Evolutionary conservation across 2,888 invertebrate genomes (phyloP).

Genomic region (Ischnura elegans): DNA sequence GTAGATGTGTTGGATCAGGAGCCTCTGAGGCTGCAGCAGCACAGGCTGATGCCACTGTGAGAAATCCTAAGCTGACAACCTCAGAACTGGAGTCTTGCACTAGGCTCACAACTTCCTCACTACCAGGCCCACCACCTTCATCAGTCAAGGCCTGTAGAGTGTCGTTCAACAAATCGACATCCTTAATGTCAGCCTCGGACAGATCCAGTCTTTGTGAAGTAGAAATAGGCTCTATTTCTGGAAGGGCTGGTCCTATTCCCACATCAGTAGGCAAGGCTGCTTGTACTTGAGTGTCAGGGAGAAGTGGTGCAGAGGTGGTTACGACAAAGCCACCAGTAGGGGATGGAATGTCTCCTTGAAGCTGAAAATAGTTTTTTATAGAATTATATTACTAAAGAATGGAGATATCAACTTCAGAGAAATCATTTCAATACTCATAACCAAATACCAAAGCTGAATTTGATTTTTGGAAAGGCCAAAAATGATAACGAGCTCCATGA

Average conservation of each 20-base stretch:
- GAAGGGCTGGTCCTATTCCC: slow-evolving; percentile 37
- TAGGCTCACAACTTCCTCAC: background rate
- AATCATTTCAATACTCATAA: too few relatives aligned
- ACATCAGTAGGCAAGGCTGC: slow-evolving; percentile 27
- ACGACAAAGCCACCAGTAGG: slow-evolving; percentile 56
- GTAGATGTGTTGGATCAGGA: background rate
- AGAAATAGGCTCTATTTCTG: slow-evolving; percentile 50
- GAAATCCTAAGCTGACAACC: slow-evolving; percentile 49
- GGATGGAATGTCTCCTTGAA: slow-evolving; percentile 56
- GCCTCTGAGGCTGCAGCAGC: background rate
- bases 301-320: slow-evolving; percentile 16
- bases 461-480: too few relatives aligned
- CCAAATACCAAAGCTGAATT: too few relatives aligned
- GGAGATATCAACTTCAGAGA: too few relatives aligned
- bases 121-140: background rate
- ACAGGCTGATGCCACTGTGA: background rate
- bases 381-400: background rate
- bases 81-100: slow-evolving; percentile 23
- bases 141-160: slow-evolving; percentile 48
- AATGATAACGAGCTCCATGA: too few relatives aligned
- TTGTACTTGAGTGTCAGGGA: slow-evolving; percentile 21
- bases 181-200: slow-evolving; percentile 34
- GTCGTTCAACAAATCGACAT: slow-evolving; percentile 14
- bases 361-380: background rate
- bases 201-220: slow-evolving; percentile 21